These are phyloP conservation scores for Pollimyrus isidori DNA, from an alignment of 2,113 vertebrate genomes.

Conservation along the genomic window DNA sequence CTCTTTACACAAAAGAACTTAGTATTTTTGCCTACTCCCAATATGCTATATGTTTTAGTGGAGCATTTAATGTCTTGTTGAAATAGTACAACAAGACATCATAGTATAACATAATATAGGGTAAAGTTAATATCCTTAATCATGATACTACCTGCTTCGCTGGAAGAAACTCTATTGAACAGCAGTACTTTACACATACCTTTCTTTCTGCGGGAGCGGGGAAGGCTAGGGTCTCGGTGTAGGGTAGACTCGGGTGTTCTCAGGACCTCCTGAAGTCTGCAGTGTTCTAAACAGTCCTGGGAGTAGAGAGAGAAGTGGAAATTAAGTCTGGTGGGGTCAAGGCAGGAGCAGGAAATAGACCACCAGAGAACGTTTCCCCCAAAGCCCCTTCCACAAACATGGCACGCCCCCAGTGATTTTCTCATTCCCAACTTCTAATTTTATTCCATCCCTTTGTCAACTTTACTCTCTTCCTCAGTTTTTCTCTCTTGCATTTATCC, in stretches of 20 bases:
- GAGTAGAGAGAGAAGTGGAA: too few species aligned
- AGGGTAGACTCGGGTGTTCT: slow-evolving; percentile 41
- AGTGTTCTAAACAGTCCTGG: slow-evolving; percentile 49
- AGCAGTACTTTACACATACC: slow-evolving; percentile 35
- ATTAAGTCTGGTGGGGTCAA: neutral
- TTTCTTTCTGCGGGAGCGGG: slow-evolving; percentile 47
- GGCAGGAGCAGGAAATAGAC: neutral
- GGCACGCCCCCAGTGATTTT: neutral
- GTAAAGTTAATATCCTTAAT: neutral
- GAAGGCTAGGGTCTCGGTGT: slow-evolving; percentile 44
- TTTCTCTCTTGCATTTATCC: neutral
- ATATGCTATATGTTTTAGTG: neutral
- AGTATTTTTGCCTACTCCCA: neutral
- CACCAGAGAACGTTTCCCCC: neutral
- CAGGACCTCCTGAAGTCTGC: slow-evolving; percentile 54
- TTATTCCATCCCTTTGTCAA: neutral
- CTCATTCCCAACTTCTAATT: neutral
- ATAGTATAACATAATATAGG: neutral
- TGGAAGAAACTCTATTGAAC: neutral
- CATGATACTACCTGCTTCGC: neutral
- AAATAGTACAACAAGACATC: neutral
- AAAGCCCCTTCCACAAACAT: neutral
- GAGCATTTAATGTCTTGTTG: neutral
- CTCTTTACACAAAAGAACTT: neutral
- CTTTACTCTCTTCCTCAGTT: neutral